phyloP scores from a whole-genome alignment of 92 coral and sea anemone genomes.

The Bergia puertoricense region DNA sequence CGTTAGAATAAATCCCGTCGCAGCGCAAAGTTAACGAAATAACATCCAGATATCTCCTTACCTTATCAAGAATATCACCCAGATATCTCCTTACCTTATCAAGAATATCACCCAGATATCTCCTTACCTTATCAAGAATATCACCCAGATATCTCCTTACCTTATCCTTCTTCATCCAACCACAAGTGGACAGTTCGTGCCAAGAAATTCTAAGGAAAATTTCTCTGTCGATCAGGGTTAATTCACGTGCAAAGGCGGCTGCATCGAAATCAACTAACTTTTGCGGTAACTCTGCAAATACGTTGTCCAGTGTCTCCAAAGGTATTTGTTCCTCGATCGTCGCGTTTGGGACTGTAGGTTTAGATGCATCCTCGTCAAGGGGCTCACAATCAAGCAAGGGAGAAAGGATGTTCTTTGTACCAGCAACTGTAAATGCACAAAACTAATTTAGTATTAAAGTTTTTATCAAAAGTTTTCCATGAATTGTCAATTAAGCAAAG shows the following conservation, averaged over 20 bases:
- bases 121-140: too few species aligned
- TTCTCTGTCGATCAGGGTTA: conserved; percentile 90
- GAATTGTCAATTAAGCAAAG: too few species aligned
- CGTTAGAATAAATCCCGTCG: too few species aligned
- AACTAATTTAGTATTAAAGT: too few species aligned
- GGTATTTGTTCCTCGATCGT: conserved; percentile 60
- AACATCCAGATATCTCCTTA: neutral
- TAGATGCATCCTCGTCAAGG: conserved; percentile 65
- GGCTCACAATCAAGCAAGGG: conserved; percentile 84
- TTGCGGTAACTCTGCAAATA: conserved; percentile 67
- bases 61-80: too few species aligned
- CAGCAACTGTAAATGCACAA: neutral
- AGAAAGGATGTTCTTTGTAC: conserved; percentile 82
- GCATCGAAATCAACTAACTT: conserved; percentile 87
- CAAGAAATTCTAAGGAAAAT: conserved; percentile 70
- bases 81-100: too few species aligned
- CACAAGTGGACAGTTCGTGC: neutral
- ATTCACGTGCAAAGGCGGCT: conserved; percentile 75
- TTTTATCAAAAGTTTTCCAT: neutral
- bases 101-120: neutral
- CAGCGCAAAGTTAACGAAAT: too few species aligned
- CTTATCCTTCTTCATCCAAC: conserved; percentile 76
- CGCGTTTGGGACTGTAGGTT: conserved; percentile 59
- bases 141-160: too few species aligned
- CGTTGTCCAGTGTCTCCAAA: conserved; percentile 51